Evolutionary conservation across 2,888 invertebrate genomes (phyloP).

Genomic region (Rhingia campestris): DNA sequence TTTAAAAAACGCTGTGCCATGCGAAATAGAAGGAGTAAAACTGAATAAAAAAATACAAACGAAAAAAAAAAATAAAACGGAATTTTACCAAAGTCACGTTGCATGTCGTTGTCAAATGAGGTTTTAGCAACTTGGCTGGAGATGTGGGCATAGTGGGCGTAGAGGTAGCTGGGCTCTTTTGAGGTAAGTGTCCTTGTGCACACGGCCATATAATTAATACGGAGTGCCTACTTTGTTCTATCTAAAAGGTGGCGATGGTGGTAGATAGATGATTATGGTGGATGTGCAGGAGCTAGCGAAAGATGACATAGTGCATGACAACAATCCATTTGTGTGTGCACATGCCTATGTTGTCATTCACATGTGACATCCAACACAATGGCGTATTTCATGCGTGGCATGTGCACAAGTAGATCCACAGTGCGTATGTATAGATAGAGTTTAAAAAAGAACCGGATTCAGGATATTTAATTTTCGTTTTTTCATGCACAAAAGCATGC

Average conservation of each 20-base stretch:
- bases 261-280: not conserved
- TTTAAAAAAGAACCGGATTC: constrained; percentile 27
- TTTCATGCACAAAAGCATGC: constrained; percentile 65
- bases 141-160: not conserved
- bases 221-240: constrained; percentile 73
- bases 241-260: constrained; percentile 31
- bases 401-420: constrained; percentile 8
- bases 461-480: constrained; percentile 71
- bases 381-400: constrained; percentile 62
- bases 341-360: constrained; percentile 28
- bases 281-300: constrained; percentile 12
- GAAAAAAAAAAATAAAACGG: constrained; percentile 38
- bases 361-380: constrained; percentile 60
- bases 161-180: constrained; percentile 47
- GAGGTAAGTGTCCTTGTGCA: constrained; percentile 73
- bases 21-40: constrained; percentile 50
- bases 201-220: constrained; percentile 74
- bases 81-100: constrained; percentile 74
- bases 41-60: constrained; percentile 30
- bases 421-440: constrained; percentile 13
- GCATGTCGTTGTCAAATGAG: constrained; percentile 73
- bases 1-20: constrained; percentile 56
- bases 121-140: constrained; percentile 44
- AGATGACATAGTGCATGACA: constrained; percentile 71
- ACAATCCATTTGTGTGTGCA: constrained; percentile 51